Conservation (phyloP, 2,888 invertebrate genomes). For the Unio pictorum region DNA sequence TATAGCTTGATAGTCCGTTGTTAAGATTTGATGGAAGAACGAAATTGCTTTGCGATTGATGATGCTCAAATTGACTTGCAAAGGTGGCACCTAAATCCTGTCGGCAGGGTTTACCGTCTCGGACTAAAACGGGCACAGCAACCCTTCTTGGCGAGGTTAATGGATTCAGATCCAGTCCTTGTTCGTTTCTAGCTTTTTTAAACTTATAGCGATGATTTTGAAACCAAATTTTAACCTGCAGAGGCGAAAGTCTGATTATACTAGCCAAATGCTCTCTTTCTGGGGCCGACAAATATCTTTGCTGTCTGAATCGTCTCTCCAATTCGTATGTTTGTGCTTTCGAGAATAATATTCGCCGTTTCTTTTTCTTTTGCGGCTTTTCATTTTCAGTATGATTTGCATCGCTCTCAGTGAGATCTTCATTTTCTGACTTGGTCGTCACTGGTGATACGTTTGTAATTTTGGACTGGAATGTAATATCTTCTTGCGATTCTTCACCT, state of each 20-base stretch:
- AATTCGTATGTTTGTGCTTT: slow-evolving; percentile 98
- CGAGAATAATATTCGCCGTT: slow-evolving; percentile 95
- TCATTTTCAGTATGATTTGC: slow-evolving; percentile 25
- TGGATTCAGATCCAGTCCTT: slow-evolving; percentile 75
- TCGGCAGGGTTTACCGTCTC: slow-evolving; percentile 93
- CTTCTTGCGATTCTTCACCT: slow-evolving; percentile 38
- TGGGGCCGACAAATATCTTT: slow-evolving; percentile 97
- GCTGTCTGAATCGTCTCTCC: slow-evolving; percentile 96
- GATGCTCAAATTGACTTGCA: slow-evolving; percentile 53
- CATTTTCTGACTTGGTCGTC: slow-evolving; percentile 23
- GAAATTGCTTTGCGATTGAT: slow-evolving; percentile 42
- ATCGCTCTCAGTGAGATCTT: slow-evolving; percentile 18
- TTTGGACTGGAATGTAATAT: slow-evolving; percentile 17
- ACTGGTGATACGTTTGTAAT: slow-evolving; percentile 32
- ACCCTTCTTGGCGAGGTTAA: slow-evolving; percentile 87
- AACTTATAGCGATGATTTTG: slow-evolving; percentile 99
- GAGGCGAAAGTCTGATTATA: slow-evolving; percentile 95
- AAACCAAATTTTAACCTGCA: slow-evolving; percentile 99
- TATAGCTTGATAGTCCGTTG: slow-evolving; percentile 43
- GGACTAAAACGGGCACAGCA: slow-evolving; percentile 94
- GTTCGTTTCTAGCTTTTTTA: slow-evolving; percentile 98
- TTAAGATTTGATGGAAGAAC: slow-evolving; percentile 42
- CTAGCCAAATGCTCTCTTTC: slow-evolving; percentile 97
- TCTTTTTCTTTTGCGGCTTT: slow-evolving; percentile 75
- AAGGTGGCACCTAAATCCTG: slow-evolving; percentile 52